These are phyloP conservation scores for Junonia oenone DNA, from an alignment of 2,888 invertebrate genomes.

Conservation along the genomic window DNA sequence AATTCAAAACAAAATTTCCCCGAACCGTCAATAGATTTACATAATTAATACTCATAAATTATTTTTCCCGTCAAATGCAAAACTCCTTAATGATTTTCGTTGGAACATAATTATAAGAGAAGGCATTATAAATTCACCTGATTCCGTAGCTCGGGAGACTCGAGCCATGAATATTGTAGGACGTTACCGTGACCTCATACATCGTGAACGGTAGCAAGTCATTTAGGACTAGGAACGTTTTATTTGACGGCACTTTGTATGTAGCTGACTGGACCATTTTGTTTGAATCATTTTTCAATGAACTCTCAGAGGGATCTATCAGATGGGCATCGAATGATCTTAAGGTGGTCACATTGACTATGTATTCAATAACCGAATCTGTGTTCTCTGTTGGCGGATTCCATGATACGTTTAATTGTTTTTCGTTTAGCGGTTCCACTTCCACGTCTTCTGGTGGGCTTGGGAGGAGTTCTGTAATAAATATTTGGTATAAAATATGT, in stretches of 20 bases:
- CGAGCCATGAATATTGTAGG: constrained; percentile 86
- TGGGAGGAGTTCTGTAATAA: constrained; percentile 88
- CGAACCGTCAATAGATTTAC: neutral
- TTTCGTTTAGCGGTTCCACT: constrained; percentile 86
- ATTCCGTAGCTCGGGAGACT: constrained; percentile 87
- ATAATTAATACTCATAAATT: neutral
- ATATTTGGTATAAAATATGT: too few species aligned
- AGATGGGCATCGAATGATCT: constrained; percentile 83
- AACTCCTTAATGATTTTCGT: neutral
- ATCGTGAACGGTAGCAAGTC: constrained; percentile 87
- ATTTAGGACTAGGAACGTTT: constrained; percentile 79
- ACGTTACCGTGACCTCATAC: constrained; percentile 88
- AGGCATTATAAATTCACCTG: constrained; percentile 56
- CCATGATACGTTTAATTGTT: constrained; percentile 86
- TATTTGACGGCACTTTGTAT: constrained; percentile 79
- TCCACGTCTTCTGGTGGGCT: constrained; percentile 86
- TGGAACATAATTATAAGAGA: neutral
- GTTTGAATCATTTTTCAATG: constrained; percentile 47
- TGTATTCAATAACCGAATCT: constrained; percentile 83
- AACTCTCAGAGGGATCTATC: constrained; percentile 68
- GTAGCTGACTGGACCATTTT: constrained; percentile 51
- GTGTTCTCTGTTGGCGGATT: constrained; percentile 81
- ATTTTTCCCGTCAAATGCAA: neutral
- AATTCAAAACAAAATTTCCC: neutral
- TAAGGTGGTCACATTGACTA: constrained; percentile 85